Percentiles rank a stretch among this genome's conserved stretches.
phyloP scores from a whole-genome alignment of 2,888 invertebrate genomes.

The Torymus aiolomorphi region DNA sequence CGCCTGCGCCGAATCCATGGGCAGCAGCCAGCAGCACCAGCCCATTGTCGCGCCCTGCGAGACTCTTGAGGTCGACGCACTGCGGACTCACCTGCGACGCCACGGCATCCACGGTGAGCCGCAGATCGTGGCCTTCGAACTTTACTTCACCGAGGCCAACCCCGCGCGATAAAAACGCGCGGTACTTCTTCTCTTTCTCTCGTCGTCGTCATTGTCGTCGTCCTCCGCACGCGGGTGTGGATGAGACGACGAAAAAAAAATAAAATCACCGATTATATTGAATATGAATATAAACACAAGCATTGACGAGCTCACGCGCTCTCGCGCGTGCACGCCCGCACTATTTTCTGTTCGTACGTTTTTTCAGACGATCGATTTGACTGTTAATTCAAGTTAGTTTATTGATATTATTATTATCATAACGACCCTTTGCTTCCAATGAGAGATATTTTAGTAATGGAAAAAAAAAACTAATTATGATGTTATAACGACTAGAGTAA shows the following conservation, averaged over 20 bases:
- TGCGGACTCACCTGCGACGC: conserved; percentile 69
- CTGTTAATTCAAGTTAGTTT: conserved; percentile 15
- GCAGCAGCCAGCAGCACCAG: conserved; percentile 48
- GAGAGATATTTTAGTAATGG: conserved; percentile 11
- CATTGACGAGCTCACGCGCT: conserved; percentile 18
- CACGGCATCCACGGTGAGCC: conserved; percentile 66
- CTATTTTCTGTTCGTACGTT: conserved; percentile 29
- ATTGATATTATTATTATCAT: conserved; percentile 10
- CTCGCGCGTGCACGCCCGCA: background rate
- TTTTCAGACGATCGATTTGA: background rate
- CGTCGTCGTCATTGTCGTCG: background rate
- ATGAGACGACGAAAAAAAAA: too few species aligned
- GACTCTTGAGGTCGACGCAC: conserved; percentile 67
- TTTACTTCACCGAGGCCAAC: conserved; percentile 71
- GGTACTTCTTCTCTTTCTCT: conserved; percentile 2
- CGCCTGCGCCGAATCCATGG: conserved; percentile 66
- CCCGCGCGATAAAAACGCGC: conserved; percentile 66
- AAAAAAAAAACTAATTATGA: conserved; percentile 5
- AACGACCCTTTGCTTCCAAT: conserved; percentile 35
- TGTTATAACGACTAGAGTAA: conserved; percentile 9
- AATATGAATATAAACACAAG: background rate
- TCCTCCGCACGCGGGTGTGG: too few species aligned
- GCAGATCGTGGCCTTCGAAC: conserved; percentile 68
- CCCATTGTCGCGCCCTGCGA: conserved; percentile 70
- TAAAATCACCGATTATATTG: too few species aligned